Percentiles rank a stretch among this genome's conserved stretches.
Evolutionary conservation across 2,113 vertebrate species (phyloP).

Genomic region (Megaptera novaeangliae): DNA sequence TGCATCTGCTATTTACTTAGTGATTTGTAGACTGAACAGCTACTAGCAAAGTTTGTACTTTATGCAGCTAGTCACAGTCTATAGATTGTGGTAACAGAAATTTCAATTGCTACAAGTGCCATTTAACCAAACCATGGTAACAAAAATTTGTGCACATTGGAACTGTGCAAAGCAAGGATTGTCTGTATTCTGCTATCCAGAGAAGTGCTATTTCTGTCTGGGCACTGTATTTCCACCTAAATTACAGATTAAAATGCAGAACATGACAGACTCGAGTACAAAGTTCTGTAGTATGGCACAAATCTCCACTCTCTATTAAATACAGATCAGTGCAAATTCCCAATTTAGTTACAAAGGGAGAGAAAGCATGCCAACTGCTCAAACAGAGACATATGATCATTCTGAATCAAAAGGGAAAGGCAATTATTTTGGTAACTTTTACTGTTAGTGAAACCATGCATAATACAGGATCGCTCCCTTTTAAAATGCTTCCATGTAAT

Average conservation of each 20-base stretch:
- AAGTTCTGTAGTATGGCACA: neutral
- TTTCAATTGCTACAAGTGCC: neutral
- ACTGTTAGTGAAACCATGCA: neutral
- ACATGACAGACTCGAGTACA: neutral
- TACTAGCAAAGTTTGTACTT: neutral
- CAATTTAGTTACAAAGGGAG: neutral
- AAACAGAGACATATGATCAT: neutral
- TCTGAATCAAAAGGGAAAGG: neutral
- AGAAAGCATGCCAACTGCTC: neutral
- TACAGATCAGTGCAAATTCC: neutral
- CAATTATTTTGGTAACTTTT: neutral
- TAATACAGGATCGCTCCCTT: neutral
- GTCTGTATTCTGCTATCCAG: neutral
- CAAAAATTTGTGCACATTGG: neutral
- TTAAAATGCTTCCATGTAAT: neutral
- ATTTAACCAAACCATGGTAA: neutral
- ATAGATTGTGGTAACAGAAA: neutral
- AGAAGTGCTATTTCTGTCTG: neutral
- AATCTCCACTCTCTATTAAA: neutral
- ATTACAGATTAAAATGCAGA: neutral
- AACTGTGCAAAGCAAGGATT: neutral
- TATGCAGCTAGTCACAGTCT: neutral
- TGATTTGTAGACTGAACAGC: neutral
- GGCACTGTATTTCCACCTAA: neutral
- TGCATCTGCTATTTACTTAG: neutral